phyloP scores from a whole-genome alignment of 2,113 vertebrate species.

The Nibea albiflora region DNA sequence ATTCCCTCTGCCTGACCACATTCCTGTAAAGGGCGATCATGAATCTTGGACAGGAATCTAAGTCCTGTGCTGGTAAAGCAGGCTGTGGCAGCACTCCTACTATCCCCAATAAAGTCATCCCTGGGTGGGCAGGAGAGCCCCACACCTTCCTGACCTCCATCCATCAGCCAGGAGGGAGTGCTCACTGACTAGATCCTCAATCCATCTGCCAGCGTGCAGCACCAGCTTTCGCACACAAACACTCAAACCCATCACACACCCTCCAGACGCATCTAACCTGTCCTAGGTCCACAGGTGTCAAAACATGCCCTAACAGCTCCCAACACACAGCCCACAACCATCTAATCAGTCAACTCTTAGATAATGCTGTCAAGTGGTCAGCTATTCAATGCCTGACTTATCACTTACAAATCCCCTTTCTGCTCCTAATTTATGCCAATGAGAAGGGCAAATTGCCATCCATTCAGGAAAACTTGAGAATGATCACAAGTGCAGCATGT shows the following conservation, averaged over 20 bases:
- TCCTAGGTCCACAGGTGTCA: conserved; percentile 68
- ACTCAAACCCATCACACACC: conserved; percentile 21
- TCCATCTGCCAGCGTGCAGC: conserved; percentile 60
- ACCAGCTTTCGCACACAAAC: conserved; percentile 13
- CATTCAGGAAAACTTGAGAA: conserved; percentile 15
- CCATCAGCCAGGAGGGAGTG: conserved; percentile 79
- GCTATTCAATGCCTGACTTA: conserved; percentile 33
- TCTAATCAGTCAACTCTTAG: conserved; percentile 63
- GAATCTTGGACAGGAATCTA: conserved; percentile 83
- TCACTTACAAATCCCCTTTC: conserved; percentile 54
- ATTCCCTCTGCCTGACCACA: conserved; percentile 75
- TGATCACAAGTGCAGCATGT: conserved; percentile 19
- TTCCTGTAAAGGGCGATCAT: conserved; percentile 81
- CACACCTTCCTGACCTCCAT: conserved; percentile 78
- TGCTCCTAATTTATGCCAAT: conserved; percentile 10
- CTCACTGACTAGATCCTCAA: conserved; percentile 65
- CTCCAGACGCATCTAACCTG: conserved; percentile 38
- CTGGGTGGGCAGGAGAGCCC: conserved; percentile 80
- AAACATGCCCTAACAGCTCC: conserved; percentile 55
- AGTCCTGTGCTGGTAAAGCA: conserved; percentile 67
- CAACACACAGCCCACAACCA: conserved; percentile 30
- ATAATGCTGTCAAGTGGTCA: conserved; percentile 62
- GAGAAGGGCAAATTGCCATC: not conserved
- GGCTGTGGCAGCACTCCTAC: conserved; percentile 78
- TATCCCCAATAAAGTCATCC: conserved; percentile 78